These are phyloP conservation scores for Leucozona laternaria DNA, from an alignment of 2,888 invertebrate species.

Conservation along the genomic window DNA sequence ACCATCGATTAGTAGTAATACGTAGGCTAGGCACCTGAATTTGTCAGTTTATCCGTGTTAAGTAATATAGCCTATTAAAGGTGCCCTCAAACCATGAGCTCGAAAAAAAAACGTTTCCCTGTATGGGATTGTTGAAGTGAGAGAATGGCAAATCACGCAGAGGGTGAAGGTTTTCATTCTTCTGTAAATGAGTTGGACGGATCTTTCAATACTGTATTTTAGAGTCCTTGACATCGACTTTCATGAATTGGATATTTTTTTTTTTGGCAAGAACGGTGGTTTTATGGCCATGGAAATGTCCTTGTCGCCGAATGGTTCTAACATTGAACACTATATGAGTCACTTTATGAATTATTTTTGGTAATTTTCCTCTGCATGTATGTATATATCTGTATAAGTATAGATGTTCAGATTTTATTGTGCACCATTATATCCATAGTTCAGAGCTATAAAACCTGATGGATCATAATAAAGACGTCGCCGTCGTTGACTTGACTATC, in stretches of 20 bases:
- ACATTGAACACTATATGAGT: neutral
- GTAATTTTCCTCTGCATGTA: neutral
- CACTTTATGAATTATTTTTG: neutral
- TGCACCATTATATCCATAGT: neutral
- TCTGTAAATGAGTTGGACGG: constrained; percentile 28
- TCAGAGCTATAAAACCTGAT: neutral
- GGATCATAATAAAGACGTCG: constrained; percentile 2
- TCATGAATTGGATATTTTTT: constrained; percentile 1
- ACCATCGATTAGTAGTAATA: constrained; percentile 8
- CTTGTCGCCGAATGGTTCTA: neutral
- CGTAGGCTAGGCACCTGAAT: constrained; percentile 55
- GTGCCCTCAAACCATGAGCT: neutral
- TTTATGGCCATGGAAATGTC: constrained; percentile 20
- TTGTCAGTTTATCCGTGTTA: constrained; percentile 26
- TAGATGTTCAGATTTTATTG: neutral
- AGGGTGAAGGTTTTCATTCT: constrained; percentile 44
- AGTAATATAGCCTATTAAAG: constrained; percentile 44
- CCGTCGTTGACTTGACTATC: neutral
- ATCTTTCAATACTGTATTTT: constrained; percentile 20
- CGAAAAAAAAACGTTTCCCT: neutral
- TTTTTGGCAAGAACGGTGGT: constrained; percentile 5
- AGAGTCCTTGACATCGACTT: constrained; percentile 42
- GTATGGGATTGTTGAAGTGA: constrained; percentile 12
- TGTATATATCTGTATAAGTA: too few relatives aligned
- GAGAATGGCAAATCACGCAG: constrained; percentile 6